Conservation (phyloP, 2,888 invertebrate species). For the Tenthredo mesomela region DNA sequence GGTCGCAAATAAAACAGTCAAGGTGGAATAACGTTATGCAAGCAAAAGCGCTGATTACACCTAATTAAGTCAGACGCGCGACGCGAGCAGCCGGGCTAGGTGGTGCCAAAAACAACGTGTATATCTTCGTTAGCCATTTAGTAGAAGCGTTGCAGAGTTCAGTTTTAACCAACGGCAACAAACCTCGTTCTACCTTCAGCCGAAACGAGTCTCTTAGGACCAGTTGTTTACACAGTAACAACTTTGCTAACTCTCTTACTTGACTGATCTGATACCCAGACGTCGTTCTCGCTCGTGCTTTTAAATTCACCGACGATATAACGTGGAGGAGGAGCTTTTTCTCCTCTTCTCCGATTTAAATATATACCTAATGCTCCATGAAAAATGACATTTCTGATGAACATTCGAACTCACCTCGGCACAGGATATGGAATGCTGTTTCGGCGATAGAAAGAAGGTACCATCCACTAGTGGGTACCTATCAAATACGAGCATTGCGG, state of each 20-base stretch:
- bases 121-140: conserved; percentile 53
- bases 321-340: too few species aligned
- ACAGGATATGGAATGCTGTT: conserved; percentile 92
- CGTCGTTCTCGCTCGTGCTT: neutral
- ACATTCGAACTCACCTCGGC: conserved; percentile 85
- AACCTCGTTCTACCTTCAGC: conserved; percentile 3
- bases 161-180: conserved; percentile 11
- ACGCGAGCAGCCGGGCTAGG: neutral
- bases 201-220: conserved; percentile 44
- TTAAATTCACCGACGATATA: too few species aligned
- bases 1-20: conserved; percentile 33
- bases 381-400: neutral
- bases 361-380: too few species aligned
- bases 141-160: neutral
- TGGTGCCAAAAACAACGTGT: conserved; percentile 50
- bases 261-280: neutral
- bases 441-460: conserved; percentile 97
- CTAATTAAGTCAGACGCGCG: conserved; percentile 48
- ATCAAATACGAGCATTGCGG: conserved; percentile 95
- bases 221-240: conserved; percentile 26
- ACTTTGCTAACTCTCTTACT: neutral
- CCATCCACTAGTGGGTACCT: conserved; percentile 98
- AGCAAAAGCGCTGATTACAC: conserved; percentile 52
- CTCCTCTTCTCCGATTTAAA: too few species aligned
- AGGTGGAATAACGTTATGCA: conserved; percentile 20